These are phyloP conservation scores for Meloidogyne floridensis DNA, from an alignment of 1,140 invertebrate genomes.

Conservation along the genomic window DNA sequence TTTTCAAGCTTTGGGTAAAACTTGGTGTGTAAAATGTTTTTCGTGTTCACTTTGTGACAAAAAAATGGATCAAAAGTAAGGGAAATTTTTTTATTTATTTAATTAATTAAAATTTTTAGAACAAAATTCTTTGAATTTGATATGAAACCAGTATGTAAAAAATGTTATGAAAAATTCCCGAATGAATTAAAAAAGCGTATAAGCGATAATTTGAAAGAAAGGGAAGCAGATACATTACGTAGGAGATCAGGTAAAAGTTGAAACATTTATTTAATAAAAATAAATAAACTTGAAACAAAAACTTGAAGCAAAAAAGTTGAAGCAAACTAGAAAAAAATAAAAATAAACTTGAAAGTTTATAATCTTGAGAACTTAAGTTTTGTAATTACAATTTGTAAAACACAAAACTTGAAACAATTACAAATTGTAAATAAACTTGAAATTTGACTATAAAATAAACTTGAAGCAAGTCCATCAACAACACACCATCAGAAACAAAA, in stretches of 20 bases:
- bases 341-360: no score
- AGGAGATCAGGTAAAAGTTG: constrained; percentile 6
- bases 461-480: constrained; percentile 14
- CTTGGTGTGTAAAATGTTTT: constrained; percentile 99
- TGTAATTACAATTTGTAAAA: no score
- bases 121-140: constrained; percentile 99
- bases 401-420: no score
- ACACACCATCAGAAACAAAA: background rate
- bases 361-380: no score
- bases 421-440: no score
- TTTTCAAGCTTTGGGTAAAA: constrained; percentile 95
- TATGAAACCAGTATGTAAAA: constrained; percentile 94
- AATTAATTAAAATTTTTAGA: constrained; percentile 59
- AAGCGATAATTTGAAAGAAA: constrained; percentile 62
- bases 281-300: no score
- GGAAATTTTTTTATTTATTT: constrained; percentile 34
- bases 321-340: no score
- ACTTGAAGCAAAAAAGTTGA: no score
- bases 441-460: no score
- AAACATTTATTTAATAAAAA: no score
- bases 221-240: constrained; percentile 48
- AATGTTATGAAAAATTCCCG: constrained; percentile 96
- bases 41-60: constrained; percentile 96
- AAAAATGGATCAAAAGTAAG: constrained; percentile 89
- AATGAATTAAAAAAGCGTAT: constrained; percentile 83